Conservation (phyloP, 2,113 vertebrate species). For the Acrocephalus kingi region DNA sequence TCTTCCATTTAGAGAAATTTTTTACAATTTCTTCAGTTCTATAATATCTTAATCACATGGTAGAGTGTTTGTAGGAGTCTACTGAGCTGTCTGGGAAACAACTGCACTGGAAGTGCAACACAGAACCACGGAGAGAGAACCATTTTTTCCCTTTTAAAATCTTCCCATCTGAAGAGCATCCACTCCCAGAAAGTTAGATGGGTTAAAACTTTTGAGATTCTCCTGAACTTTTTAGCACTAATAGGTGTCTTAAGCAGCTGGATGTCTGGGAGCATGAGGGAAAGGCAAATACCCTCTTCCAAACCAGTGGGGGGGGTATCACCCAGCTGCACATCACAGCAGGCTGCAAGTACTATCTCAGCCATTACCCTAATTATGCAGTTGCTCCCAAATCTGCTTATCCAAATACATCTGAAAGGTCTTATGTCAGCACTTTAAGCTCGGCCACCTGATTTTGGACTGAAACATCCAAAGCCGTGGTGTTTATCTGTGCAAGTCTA, state of each 20-base stretch:
- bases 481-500: background rate
- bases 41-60: background rate
- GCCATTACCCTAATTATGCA: background rate
- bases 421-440: background rate
- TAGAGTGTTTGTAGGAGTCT: background rate
- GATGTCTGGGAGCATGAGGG: background rate
- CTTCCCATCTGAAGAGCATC: background rate
- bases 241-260: background rate
- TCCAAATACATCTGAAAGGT: background rate
- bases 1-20: background rate
- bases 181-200: background rate
- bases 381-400: conserved; percentile 30
- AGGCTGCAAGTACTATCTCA: background rate
- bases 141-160: background rate
- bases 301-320: background rate
- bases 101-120: too few relatives aligned
- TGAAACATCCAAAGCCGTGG: background rate
- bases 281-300: background rate
- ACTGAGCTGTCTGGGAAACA: background rate
- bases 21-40: background rate
- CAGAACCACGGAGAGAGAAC: background rate
- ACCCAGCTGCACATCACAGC: background rate
- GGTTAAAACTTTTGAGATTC: background rate
- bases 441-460: background rate
- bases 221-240: background rate